Evolutionary conservation across 2,113 vertebrate species (phyloP).

Genomic region (zebrafish (Danio rerio)): DNA sequence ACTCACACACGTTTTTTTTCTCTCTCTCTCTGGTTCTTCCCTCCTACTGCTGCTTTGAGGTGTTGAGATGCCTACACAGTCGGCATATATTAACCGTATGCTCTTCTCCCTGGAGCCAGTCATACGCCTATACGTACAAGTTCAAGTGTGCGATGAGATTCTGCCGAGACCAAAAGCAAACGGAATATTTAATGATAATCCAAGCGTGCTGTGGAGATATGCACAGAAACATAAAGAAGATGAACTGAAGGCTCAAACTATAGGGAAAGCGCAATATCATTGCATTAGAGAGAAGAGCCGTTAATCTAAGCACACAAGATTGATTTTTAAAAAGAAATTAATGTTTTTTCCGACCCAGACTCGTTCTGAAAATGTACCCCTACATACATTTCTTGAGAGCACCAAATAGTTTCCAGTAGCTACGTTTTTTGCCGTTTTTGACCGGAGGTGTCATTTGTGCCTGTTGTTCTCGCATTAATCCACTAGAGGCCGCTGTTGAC

Average conservation of each 20-base stretch:
- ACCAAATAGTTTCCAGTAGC: too few species aligned
- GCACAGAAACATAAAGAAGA: conserved; percentile 5
- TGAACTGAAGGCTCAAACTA: background rate
- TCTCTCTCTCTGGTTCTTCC: conserved; percentile 25
- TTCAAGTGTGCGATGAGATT: background rate
- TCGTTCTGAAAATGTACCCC: too few species aligned
- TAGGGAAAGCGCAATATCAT: background rate
- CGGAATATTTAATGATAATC: conserved; percentile 32
- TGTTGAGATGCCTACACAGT: conserved; percentile 22
- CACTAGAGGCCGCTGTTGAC: too few species aligned
- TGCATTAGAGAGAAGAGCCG: too few species aligned
- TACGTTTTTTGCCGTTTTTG: too few species aligned
- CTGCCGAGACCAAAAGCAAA: conserved; percentile 16
- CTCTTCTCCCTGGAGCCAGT: conserved; percentile 7
- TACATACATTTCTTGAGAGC: too few species aligned
- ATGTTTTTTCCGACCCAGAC: too few species aligned
- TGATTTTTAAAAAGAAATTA: too few species aligned
- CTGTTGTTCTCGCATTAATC: too few species aligned
- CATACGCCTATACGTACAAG: background rate
- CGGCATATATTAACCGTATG: conserved; percentile 36
- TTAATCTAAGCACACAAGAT: too few species aligned
- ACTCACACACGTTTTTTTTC: conserved; percentile 9
- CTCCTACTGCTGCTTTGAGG: conserved; percentile 27
- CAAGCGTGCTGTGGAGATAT: background rate
- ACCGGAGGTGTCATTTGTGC: too few species aligned